Base-by-base conservation (phyloP, 2,888 invertebrate species). In the Germaria angustata region DNA sequence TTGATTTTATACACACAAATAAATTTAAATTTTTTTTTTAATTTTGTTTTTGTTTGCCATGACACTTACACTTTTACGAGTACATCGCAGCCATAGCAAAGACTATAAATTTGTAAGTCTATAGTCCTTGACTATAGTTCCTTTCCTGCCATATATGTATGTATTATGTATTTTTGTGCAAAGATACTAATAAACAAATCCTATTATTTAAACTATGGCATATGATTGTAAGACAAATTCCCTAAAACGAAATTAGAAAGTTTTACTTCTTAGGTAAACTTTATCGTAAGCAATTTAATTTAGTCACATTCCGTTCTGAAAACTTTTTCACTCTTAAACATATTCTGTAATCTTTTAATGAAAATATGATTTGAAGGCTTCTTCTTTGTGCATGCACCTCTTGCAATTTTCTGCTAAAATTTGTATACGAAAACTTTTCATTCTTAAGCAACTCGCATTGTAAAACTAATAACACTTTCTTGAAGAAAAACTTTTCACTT, bases 261-360 rank as follows among this genome's bases (percentile, higher is more conserved):
- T 49, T 49, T 24, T 20, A 36, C 2, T 57, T 4, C 36, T 34
- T 34, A 34, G 34, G 34, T 34, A 34, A 41, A 24, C 4, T 24
- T 44, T 15, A 41, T 2, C 41, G 24, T 61, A 15, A 66, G 22
- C 24, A 53, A 53, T 55, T 57, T 71, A 46, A 36, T 57, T 59
- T 13, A 59, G 15, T 36, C 36, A 46, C 39, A 59, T 22, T 15
- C 7, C 15, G n/a, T 49, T 39, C 0, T 3, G 17, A 13, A 71
- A 71, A 44, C 20, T 55, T 34, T n/a, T 24, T 49, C 2, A 6
- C 13, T 49, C 11, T 13, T 13, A 24, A 46, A 36, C 20, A 17
- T 24, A 13, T 6, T 55, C 3, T 11, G 6, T 68, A 77, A 77
- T 77, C 68, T 68, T 68, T 68, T 61, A 77, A 77, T 77, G 34